Percentiles rank a stretch among this genome's conserved stretches.
These are phyloP conservation scores for Episyrphus balteatus DNA, from an alignment of 1,140 invertebrate species.

Conservation along the genomic window DNA sequence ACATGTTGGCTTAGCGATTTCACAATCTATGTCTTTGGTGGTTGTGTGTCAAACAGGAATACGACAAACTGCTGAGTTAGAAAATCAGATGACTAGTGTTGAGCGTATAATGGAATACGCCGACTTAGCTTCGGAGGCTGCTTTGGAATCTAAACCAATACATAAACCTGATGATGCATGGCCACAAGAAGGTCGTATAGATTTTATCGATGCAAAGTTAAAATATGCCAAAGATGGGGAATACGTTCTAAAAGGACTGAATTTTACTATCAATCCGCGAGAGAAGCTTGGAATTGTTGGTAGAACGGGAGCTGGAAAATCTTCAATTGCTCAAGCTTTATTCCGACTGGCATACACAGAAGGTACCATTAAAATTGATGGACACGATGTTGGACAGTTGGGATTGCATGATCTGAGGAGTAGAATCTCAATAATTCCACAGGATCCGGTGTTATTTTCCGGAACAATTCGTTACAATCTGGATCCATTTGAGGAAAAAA, in stretches of 20 bases:
- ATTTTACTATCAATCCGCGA: constrained; percentile 40
- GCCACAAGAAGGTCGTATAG: constrained; percentile 58
- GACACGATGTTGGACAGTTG: constrained; percentile 46
- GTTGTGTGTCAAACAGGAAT: constrained; percentile 83
- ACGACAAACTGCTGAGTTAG: constrained; percentile 71
- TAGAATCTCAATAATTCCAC: constrained; percentile 71
- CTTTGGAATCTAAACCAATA: constrained; percentile 40
- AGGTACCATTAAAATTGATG: constrained; percentile 59
- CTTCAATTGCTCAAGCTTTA: constrained; percentile 59
- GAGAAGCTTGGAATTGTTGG: constrained; percentile 63
- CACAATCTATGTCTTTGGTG: constrained; percentile 68
- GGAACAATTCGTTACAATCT: constrained; percentile 74
- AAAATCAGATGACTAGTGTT: constrained; percentile 83
- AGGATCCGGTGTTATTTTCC: constrained; percentile 79
- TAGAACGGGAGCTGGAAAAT: constrained; percentile 76
- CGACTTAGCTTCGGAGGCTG: constrained; percentile 46
- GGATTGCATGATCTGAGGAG: constrained; percentile 58
- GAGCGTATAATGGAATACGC: constrained; percentile 74
- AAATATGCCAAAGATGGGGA: constrained; percentile 50
- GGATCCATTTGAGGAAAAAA: constrained; percentile 69
- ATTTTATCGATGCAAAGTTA: constrained; percentile 54
- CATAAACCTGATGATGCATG: constrained; percentile 47
- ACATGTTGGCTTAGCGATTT: constrained; percentile 70
- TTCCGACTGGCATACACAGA: constrained; percentile 56
- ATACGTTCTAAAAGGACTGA: constrained; percentile 61